phyloP scores from a whole-genome alignment of 2,888 invertebrate genomes.

The Eledona agricola region DNA sequence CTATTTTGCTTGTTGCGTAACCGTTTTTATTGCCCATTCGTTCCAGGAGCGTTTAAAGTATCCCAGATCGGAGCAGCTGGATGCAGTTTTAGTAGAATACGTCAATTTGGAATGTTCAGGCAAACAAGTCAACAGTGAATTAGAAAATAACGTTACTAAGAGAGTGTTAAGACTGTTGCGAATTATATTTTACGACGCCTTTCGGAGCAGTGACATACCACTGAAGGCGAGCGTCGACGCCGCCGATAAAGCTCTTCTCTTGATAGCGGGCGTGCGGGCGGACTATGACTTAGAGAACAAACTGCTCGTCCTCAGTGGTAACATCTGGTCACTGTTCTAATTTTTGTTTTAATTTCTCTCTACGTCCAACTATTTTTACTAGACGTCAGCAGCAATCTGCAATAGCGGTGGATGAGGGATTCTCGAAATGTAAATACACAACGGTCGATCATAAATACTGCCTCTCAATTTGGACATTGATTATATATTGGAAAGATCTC shows the following conservation, averaged over 20 bases:
- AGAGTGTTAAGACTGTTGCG: conserved; percentile 39
- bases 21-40: neutral
- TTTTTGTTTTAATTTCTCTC: too few species aligned
- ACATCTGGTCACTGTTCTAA: too few species aligned
- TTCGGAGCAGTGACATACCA: conserved; percentile 34
- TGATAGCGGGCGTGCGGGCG: conserved; percentile 36
- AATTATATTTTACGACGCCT: conserved; percentile 36
- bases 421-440: too few species aligned
- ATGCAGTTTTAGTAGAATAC: conserved; percentile 47
- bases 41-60: conserved; percentile 43
- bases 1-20: conserved; percentile 14
- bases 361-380: too few species aligned
- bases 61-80: conserved; percentile 42
- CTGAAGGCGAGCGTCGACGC: conserved; percentile 29
- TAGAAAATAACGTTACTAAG: conserved; percentile 34
- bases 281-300: conserved; percentile 37
- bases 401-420: too few species aligned
- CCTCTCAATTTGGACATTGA: too few species aligned
- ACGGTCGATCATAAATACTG: too few species aligned
- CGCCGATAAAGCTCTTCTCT: conserved; percentile 39
- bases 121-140: conserved; percentile 14
- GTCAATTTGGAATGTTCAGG: conserved; percentile 47
- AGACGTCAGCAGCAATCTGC: too few species aligned
- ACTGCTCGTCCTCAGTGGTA: too few species aligned
- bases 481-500: too few species aligned